Conservation (phyloP, 2,888 invertebrate species). For the Byasa hedistus region DNA sequence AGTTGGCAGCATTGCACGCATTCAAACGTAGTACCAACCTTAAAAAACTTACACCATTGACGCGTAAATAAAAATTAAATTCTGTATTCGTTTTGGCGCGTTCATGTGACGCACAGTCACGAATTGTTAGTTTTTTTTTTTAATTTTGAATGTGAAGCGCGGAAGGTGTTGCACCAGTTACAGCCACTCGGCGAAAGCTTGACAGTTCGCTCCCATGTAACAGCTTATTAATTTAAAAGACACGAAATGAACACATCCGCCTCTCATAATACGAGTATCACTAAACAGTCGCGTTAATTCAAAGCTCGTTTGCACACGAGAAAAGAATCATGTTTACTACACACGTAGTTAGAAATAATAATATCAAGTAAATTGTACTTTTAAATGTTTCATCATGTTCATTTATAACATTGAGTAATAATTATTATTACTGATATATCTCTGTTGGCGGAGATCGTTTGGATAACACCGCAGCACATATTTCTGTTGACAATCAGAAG, state of each 20-base stretch:
- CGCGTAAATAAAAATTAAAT: not conserved
- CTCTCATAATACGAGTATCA: not conserved
- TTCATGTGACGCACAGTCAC: not conserved
- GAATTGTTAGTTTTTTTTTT: not conserved
- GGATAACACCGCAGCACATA: no score
- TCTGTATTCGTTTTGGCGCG: not conserved
- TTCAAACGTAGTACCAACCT: not conserved
- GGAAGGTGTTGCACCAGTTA: not conserved
- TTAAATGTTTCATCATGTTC: no score
- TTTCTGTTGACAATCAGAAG: no score
- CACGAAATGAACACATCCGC: not conserved
- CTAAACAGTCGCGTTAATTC: not conserved
- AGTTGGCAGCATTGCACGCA: not conserved
- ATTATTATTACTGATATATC: no score
- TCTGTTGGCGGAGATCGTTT: no score
- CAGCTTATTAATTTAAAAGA: not conserved
- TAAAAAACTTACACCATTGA: slow-evolving; percentile 1
- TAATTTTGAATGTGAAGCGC: not conserved
- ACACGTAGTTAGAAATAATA: no score
- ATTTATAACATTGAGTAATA: no score
- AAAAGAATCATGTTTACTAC: not conserved
- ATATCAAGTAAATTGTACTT: no score
- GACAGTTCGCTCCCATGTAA: not conserved
- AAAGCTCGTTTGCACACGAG: not conserved
- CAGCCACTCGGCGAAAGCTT: not conserved